These are phyloP conservation scores for Ascidia mentula DNA, from an alignment of 23 tunicate genomes.

Conservation along the genomic window DNA sequence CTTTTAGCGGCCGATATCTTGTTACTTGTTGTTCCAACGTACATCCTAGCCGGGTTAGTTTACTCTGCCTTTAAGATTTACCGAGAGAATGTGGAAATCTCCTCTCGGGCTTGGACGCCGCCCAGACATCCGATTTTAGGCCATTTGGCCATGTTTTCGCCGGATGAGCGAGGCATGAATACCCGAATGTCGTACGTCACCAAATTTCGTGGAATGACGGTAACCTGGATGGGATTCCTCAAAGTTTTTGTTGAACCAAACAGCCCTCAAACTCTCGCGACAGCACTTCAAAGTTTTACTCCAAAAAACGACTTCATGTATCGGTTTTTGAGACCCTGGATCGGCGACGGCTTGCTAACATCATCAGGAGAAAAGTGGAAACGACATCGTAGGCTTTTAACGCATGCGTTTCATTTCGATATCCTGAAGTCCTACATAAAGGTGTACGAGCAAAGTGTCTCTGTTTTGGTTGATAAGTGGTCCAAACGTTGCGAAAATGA, in stretches of 20 bases:
- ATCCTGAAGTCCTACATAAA: neutral
- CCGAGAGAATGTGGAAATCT: neutral
- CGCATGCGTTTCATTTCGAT: constrained; percentile 9
- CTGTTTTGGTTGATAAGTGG: constrained; percentile 2
- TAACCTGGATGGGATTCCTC: neutral
- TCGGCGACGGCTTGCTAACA: constrained; percentile 17
- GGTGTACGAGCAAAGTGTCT: neutral
- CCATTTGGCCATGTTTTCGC: neutral
- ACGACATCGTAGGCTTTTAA: constrained; percentile 7
- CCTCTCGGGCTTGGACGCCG: neutral
- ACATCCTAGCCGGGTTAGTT: neutral
- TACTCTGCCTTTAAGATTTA: neutral
- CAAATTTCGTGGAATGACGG: neutral
- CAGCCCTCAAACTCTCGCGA: neutral
- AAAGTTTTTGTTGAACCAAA: neutral
- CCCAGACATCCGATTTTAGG: neutral
- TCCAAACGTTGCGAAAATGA: neutral
- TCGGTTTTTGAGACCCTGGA: constrained; percentile 13
- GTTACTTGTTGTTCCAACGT: neutral
- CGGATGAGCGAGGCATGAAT: neutral
- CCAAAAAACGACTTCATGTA: constrained; percentile 14
- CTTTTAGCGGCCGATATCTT: neutral
- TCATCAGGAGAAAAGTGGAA: constrained; percentile 7
- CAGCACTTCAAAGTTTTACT: neutral
- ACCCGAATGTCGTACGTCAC: neutral